phyloP scores from a whole-genome alignment of 2,113 vertebrate genomes.

The Gopherus flavomarginatus region DNA sequence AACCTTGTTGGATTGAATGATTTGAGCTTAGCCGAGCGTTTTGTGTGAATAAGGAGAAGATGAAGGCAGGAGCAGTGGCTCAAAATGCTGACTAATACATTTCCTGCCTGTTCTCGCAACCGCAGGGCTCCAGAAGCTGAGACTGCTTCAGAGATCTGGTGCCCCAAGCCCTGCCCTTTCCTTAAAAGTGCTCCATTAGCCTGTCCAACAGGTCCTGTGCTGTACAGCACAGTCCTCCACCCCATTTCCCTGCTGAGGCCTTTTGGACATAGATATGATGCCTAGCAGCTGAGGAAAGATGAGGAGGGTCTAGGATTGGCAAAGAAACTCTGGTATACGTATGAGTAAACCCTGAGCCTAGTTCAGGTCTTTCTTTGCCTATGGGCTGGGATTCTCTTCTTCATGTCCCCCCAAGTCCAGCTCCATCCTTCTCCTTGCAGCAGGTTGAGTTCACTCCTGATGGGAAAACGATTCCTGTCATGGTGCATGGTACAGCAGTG shows the following conservation, averaged over 20 bases:
- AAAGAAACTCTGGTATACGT: not conserved
- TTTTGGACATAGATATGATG: not conserved
- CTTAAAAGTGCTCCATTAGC: accelerated
- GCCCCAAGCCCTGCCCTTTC: not conserved
- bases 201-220: not conserved
- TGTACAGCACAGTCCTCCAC: not conserved
- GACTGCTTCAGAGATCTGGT: not conserved
- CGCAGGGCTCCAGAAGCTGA: not conserved
- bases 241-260: not conserved
- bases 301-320: not conserved
- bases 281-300: not conserved
- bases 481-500: not conserved
- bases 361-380: not conserved
- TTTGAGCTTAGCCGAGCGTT: not conserved
- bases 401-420: not conserved
- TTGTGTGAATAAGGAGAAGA: not conserved
- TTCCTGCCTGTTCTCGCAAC: not conserved
- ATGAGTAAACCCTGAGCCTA: not conserved
- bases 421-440: not conserved
- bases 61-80: not conserved
- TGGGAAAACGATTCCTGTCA: not conserved
- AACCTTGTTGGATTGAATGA: not conserved
- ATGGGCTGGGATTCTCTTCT: not conserved
- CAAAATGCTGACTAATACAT: not conserved
- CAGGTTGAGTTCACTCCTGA: not conserved